Evolutionary conservation across 2,888 invertebrate genomes (phyloP), one percentile per base, ranked within the genome.

Genomic region (Archips crataeganus): DNA sequence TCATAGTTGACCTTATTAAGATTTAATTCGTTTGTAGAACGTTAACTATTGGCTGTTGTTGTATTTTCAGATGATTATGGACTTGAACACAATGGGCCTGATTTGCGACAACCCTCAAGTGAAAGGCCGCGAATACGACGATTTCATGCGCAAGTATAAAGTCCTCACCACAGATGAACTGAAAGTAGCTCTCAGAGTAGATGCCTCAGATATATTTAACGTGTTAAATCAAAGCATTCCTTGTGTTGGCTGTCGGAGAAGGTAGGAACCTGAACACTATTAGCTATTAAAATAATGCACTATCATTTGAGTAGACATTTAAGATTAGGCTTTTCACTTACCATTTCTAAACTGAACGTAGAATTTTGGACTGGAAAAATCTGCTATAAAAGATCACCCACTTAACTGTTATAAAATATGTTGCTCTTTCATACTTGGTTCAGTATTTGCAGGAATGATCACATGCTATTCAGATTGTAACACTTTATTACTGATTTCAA

Each of bases 161-260:
- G 95, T 97, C 82, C 95, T 99, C 70, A 96, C 97, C 65, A 95
- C 96, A 78, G 96, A 97, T 75, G 98, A 98, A 92, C 93, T 98
- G 61, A 96, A 96, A 85, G 95, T 96, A 79, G 98, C 98, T 23
- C 96, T 98, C 81, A 96, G 97, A 95, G 98, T 98, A 71, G 97
- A 97, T 71, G 97, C 97, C 84, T 96, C 96, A 80, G 97, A 98
- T 92, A 96, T 98, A 83, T 95, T 98, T 86, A 96, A 96, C 83
- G 97, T 98, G 84, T 95, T 99, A 78, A 97, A 98, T 93, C 98
- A 98, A 94, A 97, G 97, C 90, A 98, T 99, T 85, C 98, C 98
- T 78, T 99, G 99, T 95, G 98, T 99, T 85, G 98, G 99, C 77
- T 99, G 99, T 93, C 95, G 98, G 79, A 96, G 98, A 95, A 98